Evolutionary conservation across 2,888 invertebrate species (phyloP).

Genomic region (Drosophila sordidapex): DNA sequence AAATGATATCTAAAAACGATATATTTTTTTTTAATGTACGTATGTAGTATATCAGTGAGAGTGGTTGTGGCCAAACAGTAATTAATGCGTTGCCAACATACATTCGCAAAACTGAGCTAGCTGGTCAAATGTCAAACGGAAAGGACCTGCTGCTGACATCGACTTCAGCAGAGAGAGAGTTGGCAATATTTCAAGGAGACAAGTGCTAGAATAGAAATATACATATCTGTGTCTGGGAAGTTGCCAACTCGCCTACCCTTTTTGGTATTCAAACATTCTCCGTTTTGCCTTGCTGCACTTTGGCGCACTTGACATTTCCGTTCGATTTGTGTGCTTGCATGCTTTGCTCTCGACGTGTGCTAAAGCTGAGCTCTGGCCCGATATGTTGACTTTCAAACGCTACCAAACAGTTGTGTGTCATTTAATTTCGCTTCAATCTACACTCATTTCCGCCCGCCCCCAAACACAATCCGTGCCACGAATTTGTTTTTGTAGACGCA

Average conservation of each 20-base stretch:
- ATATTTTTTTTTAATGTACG: background rate
- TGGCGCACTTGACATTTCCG: slow-evolving; percentile 78
- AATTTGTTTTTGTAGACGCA: slow-evolving; percentile 45
- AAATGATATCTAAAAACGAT: too few species aligned
- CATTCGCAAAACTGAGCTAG: slow-evolving; percentile 11
- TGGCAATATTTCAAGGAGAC: slow-evolving; percentile 40
- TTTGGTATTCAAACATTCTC: slow-evolving; percentile 41
- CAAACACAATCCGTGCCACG: slow-evolving; percentile 18
- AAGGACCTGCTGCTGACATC: slow-evolving; percentile 43
- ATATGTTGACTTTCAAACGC: slow-evolving; percentile 20
- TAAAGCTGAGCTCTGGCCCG: slow-evolving; percentile 6
- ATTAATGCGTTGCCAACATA: slow-evolving; percentile 71
- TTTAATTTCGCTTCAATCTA: slow-evolving; percentile 67
- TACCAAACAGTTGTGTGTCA: slow-evolving; percentile 56
- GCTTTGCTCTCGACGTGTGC: slow-evolving; percentile 48
- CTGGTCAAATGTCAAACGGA: slow-evolving; percentile 37
- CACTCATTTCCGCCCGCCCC: slow-evolving; percentile 49
- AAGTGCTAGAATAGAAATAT: slow-evolving; percentile 23
- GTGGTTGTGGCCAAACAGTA: slow-evolving; percentile 65
- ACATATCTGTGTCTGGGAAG: slow-evolving; percentile 18
- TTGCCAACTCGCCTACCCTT: slow-evolving; percentile 34
- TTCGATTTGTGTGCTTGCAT: slow-evolving; percentile 79
- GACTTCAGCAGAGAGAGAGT: slow-evolving; percentile 5
- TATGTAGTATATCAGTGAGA: background rate
- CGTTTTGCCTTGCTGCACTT: slow-evolving; percentile 68